Percentiles rank a stretch among this genome's conserved stretches.
Evolutionary conservation across 2,888 invertebrate species (phyloP).

Genomic region (Volucella zonaria): DNA sequence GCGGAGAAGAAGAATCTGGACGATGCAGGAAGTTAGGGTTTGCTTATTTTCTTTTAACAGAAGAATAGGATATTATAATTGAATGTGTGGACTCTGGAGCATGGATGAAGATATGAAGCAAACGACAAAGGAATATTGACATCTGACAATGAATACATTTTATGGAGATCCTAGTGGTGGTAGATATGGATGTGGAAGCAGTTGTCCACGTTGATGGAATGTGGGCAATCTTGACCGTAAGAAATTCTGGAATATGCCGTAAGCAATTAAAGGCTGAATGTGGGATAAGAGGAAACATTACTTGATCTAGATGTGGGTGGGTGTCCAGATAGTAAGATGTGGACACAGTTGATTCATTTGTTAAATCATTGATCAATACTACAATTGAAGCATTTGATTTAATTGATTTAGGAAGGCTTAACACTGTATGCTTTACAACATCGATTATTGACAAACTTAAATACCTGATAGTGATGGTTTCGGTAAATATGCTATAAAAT

Average conservation of each 20-base stretch:
- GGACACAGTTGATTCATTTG: too few species aligned
- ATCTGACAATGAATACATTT: slow-evolving; percentile 57
- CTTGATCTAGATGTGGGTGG: too few species aligned
- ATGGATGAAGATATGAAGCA: slow-evolving; percentile 13
- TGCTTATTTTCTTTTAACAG: slow-evolving; percentile 28
- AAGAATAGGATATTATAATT: slow-evolving; percentile 45
- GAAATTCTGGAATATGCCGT: slow-evolving; percentile 7
- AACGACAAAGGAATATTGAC: slow-evolving; percentile 63
- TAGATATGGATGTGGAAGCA: neutral
- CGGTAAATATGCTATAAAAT: too few species aligned
- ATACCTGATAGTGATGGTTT: too few species aligned
- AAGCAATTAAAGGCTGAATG: slow-evolving; percentile 25
- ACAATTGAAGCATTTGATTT: too few species aligned
- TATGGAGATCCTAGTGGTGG: neutral
- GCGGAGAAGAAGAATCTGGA: neutral
- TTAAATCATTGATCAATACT: too few species aligned
- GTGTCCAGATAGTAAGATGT: too few species aligned
- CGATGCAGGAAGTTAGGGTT: slow-evolving; percentile 4
- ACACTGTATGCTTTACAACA: too few species aligned
- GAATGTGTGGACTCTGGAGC: slow-evolving; percentile 7
- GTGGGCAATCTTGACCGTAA: neutral
- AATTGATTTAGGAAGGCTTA: too few species aligned
- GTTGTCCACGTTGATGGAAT: slow-evolving; percentile 1
- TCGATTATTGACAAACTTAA: too few species aligned
- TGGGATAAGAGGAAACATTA: too few species aligned